Conservation (phyloP, 23 tunicate species). For the Clavelina lepadiformis region DNA sequence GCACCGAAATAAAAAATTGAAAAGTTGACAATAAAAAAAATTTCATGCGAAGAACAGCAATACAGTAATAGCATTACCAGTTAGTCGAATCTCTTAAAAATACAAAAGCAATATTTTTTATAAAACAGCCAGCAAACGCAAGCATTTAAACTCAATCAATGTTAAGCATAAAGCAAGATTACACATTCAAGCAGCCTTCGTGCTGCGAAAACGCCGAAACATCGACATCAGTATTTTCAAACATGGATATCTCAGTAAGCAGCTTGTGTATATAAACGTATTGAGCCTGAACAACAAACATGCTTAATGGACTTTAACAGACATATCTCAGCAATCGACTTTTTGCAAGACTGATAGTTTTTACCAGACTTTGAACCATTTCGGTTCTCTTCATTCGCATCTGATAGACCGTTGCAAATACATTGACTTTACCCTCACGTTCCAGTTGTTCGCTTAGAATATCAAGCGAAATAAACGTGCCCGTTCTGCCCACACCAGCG, state of each 20-base stretch:
- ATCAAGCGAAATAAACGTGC: slow-evolving; percentile 23
- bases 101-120: not conserved
- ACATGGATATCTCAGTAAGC: slow-evolving; percentile 32
- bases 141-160: too few species aligned
- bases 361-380: slow-evolving; percentile 29
- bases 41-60: too few species aligned
- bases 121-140: slow-evolving; percentile 2
- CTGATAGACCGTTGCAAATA: slow-evolving; percentile 12
- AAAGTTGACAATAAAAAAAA: too few species aligned
- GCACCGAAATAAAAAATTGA: too few species aligned
- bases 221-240: slow-evolving; percentile 34
- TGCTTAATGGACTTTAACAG: not conserved
- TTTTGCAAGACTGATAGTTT: not conserved
- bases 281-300: slow-evolving; percentile 36
- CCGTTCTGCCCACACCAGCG: slow-evolving; percentile 32
- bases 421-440: slow-evolving; percentile 6
- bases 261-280: slow-evolving; percentile 62
- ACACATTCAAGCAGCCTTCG: too few species aligned
- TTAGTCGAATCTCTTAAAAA: too few species aligned
- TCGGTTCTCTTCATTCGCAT: slow-evolving; percentile 8
- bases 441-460: slow-evolving; percentile 11
- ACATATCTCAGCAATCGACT: too few species aligned
- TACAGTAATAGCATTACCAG: too few species aligned
- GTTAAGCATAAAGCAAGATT: too few species aligned
- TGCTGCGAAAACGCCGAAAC: slow-evolving; percentile 23